These are phyloP conservation scores for Pseudopleuronectes americanus DNA, from an alignment of 2,797 vertebrate genomes.

Conservation along the genomic window DNA sequence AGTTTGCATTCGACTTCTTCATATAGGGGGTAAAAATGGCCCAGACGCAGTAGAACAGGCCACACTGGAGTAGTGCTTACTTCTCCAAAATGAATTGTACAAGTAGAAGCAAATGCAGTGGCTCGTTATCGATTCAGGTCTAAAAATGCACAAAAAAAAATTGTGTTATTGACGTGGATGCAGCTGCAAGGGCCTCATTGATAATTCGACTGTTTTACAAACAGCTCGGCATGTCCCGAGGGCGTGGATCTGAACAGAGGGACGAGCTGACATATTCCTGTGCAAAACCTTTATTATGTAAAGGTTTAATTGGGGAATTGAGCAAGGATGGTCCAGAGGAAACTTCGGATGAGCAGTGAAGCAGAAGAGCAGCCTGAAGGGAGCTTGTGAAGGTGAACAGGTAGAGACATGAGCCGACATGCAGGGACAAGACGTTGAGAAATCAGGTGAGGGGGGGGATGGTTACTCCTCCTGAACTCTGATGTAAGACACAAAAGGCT, in stretches of 20 bases:
- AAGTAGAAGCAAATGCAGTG: background rate
- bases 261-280: background rate
- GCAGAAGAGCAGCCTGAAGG: background rate
- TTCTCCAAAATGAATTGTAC: background rate
- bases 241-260: background rate
- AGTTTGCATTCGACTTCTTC: background rate
- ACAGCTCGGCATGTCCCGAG: constrained; percentile 2
- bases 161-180: constrained; percentile 15
- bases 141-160: constrained; percentile 9
- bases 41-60: constrained; percentile 1
- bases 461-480: background rate
- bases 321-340: background rate
- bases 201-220: constrained; percentile 39
- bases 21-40: too few species aligned
- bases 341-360: background rate
- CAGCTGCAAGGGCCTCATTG: constrained; percentile 15
- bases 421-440: constrained; percentile 11
- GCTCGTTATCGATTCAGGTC: constrained; percentile 9
- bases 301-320: background rate
- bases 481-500: constrained; percentile 20
- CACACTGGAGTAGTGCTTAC: too few species aligned
- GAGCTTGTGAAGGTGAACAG: background rate
- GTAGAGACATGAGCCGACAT: constrained; percentile 7
- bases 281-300: background rate
- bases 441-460: background rate